Evolutionary conservation across 2,888 invertebrate species (phyloP).

Genomic region (Pollenia labialis): DNA sequence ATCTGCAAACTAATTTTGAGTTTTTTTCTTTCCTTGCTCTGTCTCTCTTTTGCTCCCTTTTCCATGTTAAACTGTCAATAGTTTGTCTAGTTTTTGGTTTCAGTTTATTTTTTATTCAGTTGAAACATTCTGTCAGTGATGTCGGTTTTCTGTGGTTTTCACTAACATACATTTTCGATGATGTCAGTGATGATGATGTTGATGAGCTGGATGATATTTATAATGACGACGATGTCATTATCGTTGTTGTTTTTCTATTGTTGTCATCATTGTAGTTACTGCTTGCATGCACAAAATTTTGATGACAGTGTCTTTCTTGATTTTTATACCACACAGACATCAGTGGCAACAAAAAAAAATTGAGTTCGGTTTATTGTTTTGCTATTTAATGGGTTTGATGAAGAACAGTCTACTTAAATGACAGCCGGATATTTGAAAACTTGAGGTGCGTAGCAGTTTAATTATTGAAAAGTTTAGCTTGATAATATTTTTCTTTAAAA

Average conservation of each 20-base stretch:
- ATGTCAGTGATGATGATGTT: constrained; percentile 15
- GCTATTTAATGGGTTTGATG: constrained; percentile 34
- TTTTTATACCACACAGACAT: constrained; percentile 30
- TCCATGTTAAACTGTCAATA: constrained; percentile 49
- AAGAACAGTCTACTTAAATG: background rate
- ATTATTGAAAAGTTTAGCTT: no score
- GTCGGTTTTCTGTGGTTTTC: constrained; percentile 49
- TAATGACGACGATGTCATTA: constrained; percentile 50
- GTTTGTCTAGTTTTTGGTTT: constrained; percentile 49
- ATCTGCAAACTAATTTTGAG: background rate
- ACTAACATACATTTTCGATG: constrained; percentile 2
- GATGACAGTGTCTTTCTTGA: constrained; percentile 54
- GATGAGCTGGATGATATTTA: constrained; percentile 34
- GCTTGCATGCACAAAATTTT: constrained; percentile 33
- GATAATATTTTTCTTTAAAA: no score
- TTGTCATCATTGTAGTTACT: constrained; percentile 4
- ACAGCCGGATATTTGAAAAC: background rate
- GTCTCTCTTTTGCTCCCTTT: background rate
- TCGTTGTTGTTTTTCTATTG: constrained; percentile 44
- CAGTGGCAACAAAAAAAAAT: background rate
- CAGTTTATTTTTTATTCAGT: constrained; percentile 8
- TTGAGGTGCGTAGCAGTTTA: no score
- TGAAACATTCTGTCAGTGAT: constrained; percentile 53
- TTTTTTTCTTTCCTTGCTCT: background rate
- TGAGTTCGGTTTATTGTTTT: background rate